A percentile compares a stretch with the other conserved stretches of the same genome.
Evolutionary conservation across 2,113 vertebrate species (phyloP).

Genomic region (Rhea pennata): DNA sequence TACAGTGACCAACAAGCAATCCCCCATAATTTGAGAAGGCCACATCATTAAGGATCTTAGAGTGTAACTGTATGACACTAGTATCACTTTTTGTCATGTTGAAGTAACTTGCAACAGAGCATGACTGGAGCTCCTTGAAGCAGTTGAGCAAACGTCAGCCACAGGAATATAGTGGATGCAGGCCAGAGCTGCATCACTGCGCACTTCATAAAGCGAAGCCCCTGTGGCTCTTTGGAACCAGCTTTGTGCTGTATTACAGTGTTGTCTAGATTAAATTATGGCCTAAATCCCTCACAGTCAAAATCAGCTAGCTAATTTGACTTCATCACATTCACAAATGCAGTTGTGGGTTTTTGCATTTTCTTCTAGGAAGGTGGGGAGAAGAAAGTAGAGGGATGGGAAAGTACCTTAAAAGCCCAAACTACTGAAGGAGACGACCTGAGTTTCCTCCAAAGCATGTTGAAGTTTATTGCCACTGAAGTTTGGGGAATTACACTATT

Average conservation of each 20-base stretch:
- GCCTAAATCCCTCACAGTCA: background rate
- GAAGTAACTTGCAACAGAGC: background rate
- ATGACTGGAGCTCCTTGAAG: background rate
- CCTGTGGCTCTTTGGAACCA: background rate
- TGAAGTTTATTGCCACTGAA: background rate
- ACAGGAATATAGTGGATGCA: background rate
- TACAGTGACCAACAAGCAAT: background rate
- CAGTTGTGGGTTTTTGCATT: background rate
- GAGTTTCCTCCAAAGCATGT: background rate
- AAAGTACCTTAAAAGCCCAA: background rate
- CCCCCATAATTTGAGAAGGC: background rate
- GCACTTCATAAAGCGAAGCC: background rate
- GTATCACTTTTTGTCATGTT: background rate
- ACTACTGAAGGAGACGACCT: background rate
- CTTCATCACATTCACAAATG: background rate
- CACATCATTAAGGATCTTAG: background rate
- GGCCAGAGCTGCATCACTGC: background rate
- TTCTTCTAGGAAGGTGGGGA: background rate
- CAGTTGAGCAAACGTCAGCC: background rate
- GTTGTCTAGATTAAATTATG: fast-evolving
- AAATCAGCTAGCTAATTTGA: background rate
- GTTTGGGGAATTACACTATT: background rate
- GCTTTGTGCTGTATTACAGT: background rate
- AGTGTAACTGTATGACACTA: background rate
- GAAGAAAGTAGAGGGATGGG: background rate